Evolutionary conservation across 64 coral and sea anemone species (phyloP), one percentile per base, ranked within the genome.

Genomic region (Astreopora myriophthalma): DNA sequence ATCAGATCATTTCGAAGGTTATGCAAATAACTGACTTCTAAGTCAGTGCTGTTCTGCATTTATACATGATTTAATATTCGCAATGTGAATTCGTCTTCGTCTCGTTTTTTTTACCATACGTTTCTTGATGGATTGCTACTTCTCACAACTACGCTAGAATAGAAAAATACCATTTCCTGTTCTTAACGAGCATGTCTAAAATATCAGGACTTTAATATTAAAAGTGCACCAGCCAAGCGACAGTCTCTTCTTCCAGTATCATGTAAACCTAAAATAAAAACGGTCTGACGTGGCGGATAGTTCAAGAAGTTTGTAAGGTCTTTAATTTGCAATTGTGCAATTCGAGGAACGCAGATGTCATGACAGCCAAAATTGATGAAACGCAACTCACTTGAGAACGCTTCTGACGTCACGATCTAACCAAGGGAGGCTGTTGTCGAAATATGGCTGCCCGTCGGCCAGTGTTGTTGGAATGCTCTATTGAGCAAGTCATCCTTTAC

Each of bases 361-460:
- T 57, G 57, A 38, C 30, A 0, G 20, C 22, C 24, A 65, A 35
- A 19, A 32, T 52, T 61, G 55, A 83, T 37, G 58, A 78, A 46
- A 78, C 40, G 31, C 75, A 25, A 49, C 22, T 44, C 39, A 2
- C 19, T 38, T 37, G 28, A 65, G 65, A 11, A 24, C 32, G 31
- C 79, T 83, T 83, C 52, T 83, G 79, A 83, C 79, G 79, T 83
- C 79, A 83, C 33, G 57, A 24, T 17, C 20, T 83, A 24, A 35
- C 79, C 19, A 48, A 80, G 76, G 48, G 44, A 32, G 58, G 57
- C 55, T 83, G 78, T 30, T 38, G 34, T 36, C 57, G 52, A 61
- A 64, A 64, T 37, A 83, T 83, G 79, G 79, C 79, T 39, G 79
- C 24, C 79, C 1, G 22, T 83, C 79, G 49, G 76, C 76, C 5